Evolutionary conservation across 1,140 invertebrate species (phyloP).

Genomic region (Drosophila rhopaloa): DNA sequence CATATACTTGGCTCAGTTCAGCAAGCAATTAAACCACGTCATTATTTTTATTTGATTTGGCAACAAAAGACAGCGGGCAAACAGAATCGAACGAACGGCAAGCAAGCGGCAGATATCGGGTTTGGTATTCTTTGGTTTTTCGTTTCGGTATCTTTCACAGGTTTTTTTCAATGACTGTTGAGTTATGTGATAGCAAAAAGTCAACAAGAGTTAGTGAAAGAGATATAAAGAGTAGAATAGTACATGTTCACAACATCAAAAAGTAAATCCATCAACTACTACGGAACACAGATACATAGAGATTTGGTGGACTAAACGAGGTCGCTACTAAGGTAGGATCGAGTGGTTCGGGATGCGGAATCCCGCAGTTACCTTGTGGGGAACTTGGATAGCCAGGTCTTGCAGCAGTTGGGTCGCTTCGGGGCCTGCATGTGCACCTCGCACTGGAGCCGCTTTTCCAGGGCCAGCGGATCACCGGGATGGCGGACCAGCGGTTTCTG

Average conservation of each 20-base stretch:
- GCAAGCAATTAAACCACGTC: constrained; percentile 42
- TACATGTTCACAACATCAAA: constrained; percentile 84
- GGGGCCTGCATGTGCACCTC: constrained; percentile 91
- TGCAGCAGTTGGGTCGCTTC: constrained; percentile 92
- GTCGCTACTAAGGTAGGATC: constrained; percentile 24
- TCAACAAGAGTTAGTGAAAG: constrained; percentile 67
- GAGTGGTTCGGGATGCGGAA: constrained; percentile 7
- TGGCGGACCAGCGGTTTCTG: constrained; percentile 95
- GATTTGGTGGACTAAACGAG: constrained; percentile 29
- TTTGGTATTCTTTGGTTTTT: constrained; percentile 51
- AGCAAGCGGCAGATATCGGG: constrained; percentile 71
- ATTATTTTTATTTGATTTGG: constrained; percentile 50
- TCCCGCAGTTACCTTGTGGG: constrained; percentile 85
- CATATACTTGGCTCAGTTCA: constrained; percentile 63
- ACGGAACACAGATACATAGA: constrained; percentile 44
- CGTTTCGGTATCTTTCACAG: constrained; percentile 48
- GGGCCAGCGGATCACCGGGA: constrained; percentile 89
- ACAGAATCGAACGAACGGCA: constrained; percentile 67
- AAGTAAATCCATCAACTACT: constrained; percentile 84
- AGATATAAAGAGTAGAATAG: constrained; percentile 62
- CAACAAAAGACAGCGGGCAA: constrained; percentile 78
- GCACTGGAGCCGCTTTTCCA: constrained; percentile 94
- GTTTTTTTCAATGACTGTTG: constrained; percentile 44
- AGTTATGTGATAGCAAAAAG: constrained; percentile 63
- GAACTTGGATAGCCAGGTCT: constrained; percentile 97